These are phyloP conservation scores for Pyrgus malvae DNA, from an alignment of 2,888 invertebrate genomes.

Conservation along the genomic window DNA sequence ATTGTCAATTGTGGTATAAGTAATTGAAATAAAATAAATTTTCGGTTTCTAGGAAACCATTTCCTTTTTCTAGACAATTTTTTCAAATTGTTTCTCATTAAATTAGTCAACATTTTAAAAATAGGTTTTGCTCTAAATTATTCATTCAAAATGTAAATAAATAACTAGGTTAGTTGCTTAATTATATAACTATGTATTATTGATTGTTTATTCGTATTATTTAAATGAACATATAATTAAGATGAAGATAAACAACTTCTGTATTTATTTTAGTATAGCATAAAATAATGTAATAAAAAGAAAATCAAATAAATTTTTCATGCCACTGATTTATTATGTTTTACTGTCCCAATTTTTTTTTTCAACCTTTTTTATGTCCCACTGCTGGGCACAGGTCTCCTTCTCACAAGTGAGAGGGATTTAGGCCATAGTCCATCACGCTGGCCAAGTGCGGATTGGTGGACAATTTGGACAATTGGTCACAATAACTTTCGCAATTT, in stretches of 20 bases:
- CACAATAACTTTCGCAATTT: too few species aligned
- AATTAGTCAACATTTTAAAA: background rate
- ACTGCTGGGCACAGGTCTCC: too few species aligned
- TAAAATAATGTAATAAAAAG: constrained; percentile 76
- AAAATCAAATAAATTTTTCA: constrained; percentile 80
- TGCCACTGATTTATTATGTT: too few species aligned
- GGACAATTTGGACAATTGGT: too few species aligned
- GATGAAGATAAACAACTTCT: constrained; percentile 71
- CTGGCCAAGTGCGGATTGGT: too few species aligned
- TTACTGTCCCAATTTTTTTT: constrained; percentile 38
- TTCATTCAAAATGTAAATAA: constrained; percentile 68
- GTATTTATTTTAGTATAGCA: constrained; percentile 80
- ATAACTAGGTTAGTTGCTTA: constrained; percentile 69
- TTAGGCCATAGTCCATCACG: too few species aligned
- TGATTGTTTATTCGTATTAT: constrained; percentile 63
- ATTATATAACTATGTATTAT: constrained; percentile 53
- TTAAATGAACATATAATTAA: constrained; percentile 72
- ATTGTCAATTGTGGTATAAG: too few species aligned
- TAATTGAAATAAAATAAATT: too few species aligned
- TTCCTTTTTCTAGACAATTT: too few species aligned
- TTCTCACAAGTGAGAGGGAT: too few species aligned
- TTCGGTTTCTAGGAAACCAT: too few species aligned
- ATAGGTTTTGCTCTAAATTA: constrained; percentile 31
- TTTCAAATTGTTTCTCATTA: background rate
- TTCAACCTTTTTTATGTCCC: constrained; percentile 36